Evolutionary conservation across 2,797 vertebrate genomes (phyloP).

Genomic region (Catostomus latipinnis): DNA sequence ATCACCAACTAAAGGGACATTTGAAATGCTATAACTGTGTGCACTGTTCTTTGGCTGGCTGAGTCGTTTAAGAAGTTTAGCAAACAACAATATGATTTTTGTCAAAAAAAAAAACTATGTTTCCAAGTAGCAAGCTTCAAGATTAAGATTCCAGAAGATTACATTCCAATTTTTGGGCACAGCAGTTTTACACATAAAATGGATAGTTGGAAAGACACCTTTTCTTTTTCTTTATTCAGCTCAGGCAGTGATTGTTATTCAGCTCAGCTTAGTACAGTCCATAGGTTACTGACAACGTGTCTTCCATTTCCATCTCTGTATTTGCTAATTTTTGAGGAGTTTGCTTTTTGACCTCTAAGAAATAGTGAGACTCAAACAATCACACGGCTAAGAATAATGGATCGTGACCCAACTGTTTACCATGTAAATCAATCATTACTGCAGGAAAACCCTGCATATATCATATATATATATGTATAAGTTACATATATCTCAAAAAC

Average conservation of each 20-base stretch:
- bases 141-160: slow-evolving; percentile 28
- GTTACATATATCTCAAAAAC: no score
- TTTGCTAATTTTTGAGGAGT: slow-evolving; percentile 41
- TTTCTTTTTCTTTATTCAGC: slow-evolving; percentile 24
- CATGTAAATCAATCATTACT: slow-evolving; percentile 70
- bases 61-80: neutral
- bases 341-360: slow-evolving; percentile 58
- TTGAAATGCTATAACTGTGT: slow-evolving; percentile 4
- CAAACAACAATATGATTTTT: neutral
- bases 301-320: slow-evolving; percentile 24
- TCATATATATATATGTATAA: no score
- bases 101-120: neutral
- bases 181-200: slow-evolving; percentile 8
- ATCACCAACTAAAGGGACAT: neutral
- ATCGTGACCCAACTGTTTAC: slow-evolving; percentile 62
- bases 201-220: neutral
- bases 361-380: slow-evolving; percentile 59
- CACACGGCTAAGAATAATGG: slow-evolving; percentile 56
- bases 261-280: slow-evolving; percentile 9
- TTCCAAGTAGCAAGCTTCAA: slow-evolving; percentile 18
- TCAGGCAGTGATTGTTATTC: slow-evolving; percentile 33
- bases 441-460: neutral
- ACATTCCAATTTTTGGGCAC: slow-evolving; percentile 6
- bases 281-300: slow-evolving; percentile 22
- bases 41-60: neutral